Evolutionary conservation across 2,797 vertebrate species (phyloP), one percentile per base, ranked within the genome.

Genomic region (Galaxias olidus): DNA sequence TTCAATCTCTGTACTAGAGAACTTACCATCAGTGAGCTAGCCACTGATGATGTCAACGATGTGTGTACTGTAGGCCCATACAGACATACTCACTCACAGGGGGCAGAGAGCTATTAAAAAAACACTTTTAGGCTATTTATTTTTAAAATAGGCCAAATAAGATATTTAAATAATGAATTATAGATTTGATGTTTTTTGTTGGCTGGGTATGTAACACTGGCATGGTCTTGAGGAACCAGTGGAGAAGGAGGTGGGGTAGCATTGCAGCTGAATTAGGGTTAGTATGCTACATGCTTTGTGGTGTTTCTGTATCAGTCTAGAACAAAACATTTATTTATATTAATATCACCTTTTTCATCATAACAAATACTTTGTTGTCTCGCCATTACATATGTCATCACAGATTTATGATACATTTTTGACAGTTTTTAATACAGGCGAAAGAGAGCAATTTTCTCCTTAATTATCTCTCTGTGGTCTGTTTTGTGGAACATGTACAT

Each of bases 121-220:
- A 80, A 70, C 69, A 74, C 72, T 77, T 79, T 78, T 65, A 71
- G 67, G 70, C 74, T 75, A 77, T 84, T 85, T 79, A 72, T 80
- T 77, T 85, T 73, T 77, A 68, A 79, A 78, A 74, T 68, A 70
- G 61, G 66, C 67, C 75, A 78, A 78, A 76, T 79, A 68, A 76
- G 71, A 80, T 81, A 77, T 78, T 81, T 78, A 79, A 78, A 60
- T 43, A 68, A 78, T 75, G 70, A 80, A 80, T 80, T 81, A 80
- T 80, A 69, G 71, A 84, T 80, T 72, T 71, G 15, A 72, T 75
- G 70, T 69, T 77, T 70, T 79, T 72, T 68, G 59, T 66, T 75
- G 77, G 74, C 71, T 72, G 57, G 67, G 64, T 69, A 61, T 73
- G 63, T 53, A 68, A 69, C 69, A 54, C 61, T 79, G 74, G 75